A percentile compares a stretch with the other conserved stretches of the same genome.
These are phyloP conservation scores for Mixornis gularis DNA, from an alignment of 2,113 vertebrate genomes.

Conservation along the genomic window DNA sequence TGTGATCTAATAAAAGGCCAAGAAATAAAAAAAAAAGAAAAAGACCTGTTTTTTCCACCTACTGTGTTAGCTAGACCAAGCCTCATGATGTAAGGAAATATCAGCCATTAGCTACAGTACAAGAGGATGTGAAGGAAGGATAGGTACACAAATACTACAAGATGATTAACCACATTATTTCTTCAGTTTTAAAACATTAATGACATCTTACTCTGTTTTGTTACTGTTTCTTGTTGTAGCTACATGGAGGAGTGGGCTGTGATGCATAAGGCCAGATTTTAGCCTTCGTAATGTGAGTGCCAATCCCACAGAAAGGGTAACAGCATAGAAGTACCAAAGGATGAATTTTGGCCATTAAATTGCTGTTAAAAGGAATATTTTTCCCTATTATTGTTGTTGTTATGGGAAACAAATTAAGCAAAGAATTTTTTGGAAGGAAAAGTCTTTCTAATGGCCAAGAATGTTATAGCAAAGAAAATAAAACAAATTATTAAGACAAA, in stretches of 20 bases:
- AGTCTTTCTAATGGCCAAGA: background rate
- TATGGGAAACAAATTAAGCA: slow-evolving; percentile 6
- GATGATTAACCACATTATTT: background rate
- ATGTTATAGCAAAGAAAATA: background rate
- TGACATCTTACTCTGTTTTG: background rate
- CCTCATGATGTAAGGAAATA: background rate
- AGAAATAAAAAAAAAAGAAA: background rate
- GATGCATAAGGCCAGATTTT: background rate
- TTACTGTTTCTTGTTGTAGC: background rate
- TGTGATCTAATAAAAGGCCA: background rate
- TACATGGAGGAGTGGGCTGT: background rate
- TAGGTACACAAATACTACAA: background rate
- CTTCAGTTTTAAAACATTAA: background rate
- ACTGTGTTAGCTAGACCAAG: background rate
- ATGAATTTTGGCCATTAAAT: background rate
- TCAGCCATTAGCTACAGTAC: background rate
- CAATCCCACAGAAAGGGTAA: background rate
- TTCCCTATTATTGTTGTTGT: background rate
- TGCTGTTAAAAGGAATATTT: background rate
- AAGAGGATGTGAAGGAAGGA: background rate
- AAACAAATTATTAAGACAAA: background rate
- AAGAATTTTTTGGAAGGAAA: slow-evolving; percentile 3
- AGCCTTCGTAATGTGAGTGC: background rate
- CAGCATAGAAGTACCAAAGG: background rate
- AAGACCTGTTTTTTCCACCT: background rate